Evolutionary conservation across 2,888 invertebrate species (phyloP).

Genomic region (Leistus spinibarbis): DNA sequence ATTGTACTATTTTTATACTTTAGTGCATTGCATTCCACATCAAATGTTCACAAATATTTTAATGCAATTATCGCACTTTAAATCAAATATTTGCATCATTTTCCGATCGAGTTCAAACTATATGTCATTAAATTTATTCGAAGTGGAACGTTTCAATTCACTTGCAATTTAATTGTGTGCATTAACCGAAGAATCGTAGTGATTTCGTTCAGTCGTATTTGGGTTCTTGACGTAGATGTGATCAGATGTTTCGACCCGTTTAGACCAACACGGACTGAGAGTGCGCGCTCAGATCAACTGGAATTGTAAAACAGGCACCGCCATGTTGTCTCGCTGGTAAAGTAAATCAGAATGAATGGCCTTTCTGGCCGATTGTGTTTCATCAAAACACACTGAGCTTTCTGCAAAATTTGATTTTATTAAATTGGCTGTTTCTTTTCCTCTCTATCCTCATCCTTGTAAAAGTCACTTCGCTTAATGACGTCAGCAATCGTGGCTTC

Average conservation of each 20-base stretch:
- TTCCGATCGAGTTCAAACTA: not conserved
- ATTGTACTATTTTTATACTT: too few species aligned
- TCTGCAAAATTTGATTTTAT: conserved; percentile 19
- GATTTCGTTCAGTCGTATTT: not conserved
- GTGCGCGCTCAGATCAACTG: conserved; percentile 11
- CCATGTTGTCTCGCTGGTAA: not conserved
- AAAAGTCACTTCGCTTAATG: conserved; percentile 19
- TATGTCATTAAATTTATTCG: not conserved
- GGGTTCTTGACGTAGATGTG: not conserved
- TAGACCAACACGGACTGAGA: not conserved
- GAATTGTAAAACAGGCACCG: conserved; percentile 19
- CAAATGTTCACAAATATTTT: too few species aligned
- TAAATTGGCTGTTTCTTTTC: conserved; percentile 25
- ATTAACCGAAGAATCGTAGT: not conserved
- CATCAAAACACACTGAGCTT: conserved; percentile 22
- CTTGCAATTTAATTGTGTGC: not conserved
- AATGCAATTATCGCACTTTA: too few species aligned
- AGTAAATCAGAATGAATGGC: conserved; percentile 17
- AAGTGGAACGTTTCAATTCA: not conserved
- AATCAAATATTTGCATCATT: too few species aligned
- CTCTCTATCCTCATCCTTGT: not conserved
- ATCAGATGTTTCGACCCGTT: not conserved
- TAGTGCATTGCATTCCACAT: too few species aligned
- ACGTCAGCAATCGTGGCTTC: conserved; percentile 20
- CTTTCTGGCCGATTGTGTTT: conserved; percentile 27